These are phyloP conservation scores for Drosophila mojavensis DNA, from an alignment of 1,140 invertebrate species.

Conservation along the genomic window DNA sequence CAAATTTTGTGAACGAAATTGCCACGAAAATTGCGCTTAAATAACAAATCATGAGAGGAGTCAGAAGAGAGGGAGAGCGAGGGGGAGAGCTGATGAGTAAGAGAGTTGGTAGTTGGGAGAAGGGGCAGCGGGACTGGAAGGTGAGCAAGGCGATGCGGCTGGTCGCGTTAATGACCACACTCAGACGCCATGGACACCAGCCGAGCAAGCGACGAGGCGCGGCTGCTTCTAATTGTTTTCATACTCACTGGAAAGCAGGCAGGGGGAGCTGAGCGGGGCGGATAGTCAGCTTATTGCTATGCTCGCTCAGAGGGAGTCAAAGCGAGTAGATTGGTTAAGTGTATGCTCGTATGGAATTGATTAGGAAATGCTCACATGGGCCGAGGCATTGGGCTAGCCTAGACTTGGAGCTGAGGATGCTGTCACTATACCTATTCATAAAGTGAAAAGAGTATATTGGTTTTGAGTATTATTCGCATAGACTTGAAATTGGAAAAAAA, in stretches of 20 bases:
- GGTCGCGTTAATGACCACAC: constrained; percentile 63
- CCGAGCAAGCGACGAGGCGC: constrained; percentile 50
- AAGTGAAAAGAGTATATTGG: too few relatives aligned
- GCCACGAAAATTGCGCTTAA: constrained; percentile 56
- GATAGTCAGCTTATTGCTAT: constrained; percentile 34
- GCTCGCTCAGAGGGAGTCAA: too few relatives aligned
- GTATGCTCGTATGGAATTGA: too few relatives aligned
- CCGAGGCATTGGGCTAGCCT: too few relatives aligned
- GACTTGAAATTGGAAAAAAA: too few relatives aligned
- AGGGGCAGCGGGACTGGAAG: neutral
- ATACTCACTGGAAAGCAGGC: constrained; percentile 33
- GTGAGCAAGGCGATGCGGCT: constrained; percentile 16
- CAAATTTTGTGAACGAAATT: constrained; percentile 46
- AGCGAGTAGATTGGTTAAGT: too few relatives aligned
- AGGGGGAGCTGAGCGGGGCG: neutral
- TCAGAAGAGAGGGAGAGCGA: neutral
- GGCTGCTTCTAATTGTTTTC: constrained; percentile 80
- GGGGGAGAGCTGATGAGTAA: neutral
- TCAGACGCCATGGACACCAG: constrained; percentile 7
- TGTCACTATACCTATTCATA: too few relatives aligned
- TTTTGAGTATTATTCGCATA: too few relatives aligned
- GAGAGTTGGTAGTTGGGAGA: neutral
- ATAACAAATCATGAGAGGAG: constrained; percentile 49
- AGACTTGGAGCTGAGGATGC: too few relatives aligned
- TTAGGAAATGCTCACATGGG: too few relatives aligned